A percentile compares a stretch with the other conserved stretches of the same genome.
Conservation (phyloP, 2,888 invertebrate species). For the Leucania comma region DNA sequence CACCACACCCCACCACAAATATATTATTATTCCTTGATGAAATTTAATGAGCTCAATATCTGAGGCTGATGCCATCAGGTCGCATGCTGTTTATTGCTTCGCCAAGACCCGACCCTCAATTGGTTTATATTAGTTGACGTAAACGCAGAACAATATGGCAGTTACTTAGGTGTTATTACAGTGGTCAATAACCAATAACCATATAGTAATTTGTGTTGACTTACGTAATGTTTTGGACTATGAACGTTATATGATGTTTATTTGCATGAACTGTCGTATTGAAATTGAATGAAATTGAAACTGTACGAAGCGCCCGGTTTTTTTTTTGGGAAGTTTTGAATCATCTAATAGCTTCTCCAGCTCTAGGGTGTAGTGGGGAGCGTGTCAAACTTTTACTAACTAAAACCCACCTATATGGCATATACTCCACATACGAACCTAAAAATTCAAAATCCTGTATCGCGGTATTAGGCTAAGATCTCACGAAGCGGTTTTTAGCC, state of each 20-base stretch:
- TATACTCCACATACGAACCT: no score
- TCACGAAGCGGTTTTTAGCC: no score
- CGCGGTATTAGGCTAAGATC: no score
- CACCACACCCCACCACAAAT: background rate
- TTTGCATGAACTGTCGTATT: background rate
- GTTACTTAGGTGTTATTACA: slow-evolving; percentile 57
- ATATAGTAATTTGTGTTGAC: slow-evolving; percentile 59
- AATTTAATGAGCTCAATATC: slow-evolving; percentile 68
- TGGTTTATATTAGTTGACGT: slow-evolving; percentile 85
- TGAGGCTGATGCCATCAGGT: slow-evolving; percentile 61
- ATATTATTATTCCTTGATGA: slow-evolving; percentile 60
- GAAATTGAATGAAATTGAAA: background rate
- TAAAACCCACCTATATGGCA: no score
- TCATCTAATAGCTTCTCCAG: no score
- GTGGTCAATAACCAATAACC: slow-evolving; percentile 47
- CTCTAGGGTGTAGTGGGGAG: no score
- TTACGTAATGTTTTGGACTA: slow-evolving; percentile 11
- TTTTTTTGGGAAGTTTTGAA: no score
- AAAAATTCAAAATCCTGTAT: no score
- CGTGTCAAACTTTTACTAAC: no score
- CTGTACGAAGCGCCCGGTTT: no score
- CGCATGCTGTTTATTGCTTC: slow-evolving; percentile 71
- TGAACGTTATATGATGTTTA: slow-evolving; percentile 4
- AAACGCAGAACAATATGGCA: slow-evolving; percentile 68
- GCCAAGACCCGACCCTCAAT: slow-evolving; percentile 77